Conservation (phyloP, 2,888 invertebrate genomes). For the Dascillus cervinus region DNA sequence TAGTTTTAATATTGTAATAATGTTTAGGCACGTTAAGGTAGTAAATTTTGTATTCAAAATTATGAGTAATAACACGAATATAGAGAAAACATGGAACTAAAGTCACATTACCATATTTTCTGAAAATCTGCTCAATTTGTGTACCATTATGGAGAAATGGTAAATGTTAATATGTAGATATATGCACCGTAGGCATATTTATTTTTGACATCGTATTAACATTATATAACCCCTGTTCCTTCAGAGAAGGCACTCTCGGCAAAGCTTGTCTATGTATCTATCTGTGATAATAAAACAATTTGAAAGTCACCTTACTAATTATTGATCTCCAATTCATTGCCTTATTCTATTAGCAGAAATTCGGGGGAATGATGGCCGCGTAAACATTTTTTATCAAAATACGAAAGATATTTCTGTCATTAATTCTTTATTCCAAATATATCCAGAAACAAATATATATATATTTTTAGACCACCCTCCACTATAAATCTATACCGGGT, state of each 20-base stretch:
- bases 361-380: too few species aligned
- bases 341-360: too few species aligned
- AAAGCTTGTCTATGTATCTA: slow-evolving; percentile 9
- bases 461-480: too few species aligned
- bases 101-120: slow-evolving; percentile 8
- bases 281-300: slow-evolving; percentile 12
- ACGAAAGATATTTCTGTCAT: too few species aligned
- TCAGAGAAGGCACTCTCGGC: background rate
- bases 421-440: too few species aligned
- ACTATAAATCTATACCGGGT: too few species aligned
- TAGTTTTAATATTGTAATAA: too few species aligned
- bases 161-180: slow-evolving; percentile 5
- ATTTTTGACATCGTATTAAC: background rate
- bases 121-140: slow-evolving; percentile 13
- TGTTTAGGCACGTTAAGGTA: slow-evolving; percentile 3
- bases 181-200: background rate
- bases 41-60: slow-evolving; percentile 7
- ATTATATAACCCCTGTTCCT: background rate
- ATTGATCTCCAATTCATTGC: too few species aligned
- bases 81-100: slow-evolving; percentile 8
- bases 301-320: too few species aligned
- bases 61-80: slow-evolving; percentile 5
- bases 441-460: too few species aligned
- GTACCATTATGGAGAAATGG: slow-evolving; percentile 4
- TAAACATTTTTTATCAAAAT: too few species aligned